Evolutionary conservation across 2,888 invertebrate species (phyloP).

Genomic region (Machimus rusticus): DNA sequence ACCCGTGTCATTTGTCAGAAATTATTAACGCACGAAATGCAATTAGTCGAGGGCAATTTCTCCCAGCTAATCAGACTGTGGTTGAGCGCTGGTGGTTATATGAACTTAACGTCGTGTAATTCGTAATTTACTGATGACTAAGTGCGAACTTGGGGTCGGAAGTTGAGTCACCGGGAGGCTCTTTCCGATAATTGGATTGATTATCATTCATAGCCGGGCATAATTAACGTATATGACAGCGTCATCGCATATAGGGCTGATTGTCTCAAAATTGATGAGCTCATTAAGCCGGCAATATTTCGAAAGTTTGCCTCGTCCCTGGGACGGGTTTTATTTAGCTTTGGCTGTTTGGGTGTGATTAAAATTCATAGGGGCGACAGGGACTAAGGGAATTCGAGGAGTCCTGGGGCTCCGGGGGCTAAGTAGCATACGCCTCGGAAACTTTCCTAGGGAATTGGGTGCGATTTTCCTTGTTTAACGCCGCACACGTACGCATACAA

Average conservation of each 20-base stretch:
- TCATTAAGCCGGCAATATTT: conserved; percentile 26
- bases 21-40: neutral
- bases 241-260: neutral
- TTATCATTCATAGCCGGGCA: conserved; percentile 25
- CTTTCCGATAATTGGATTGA: conserved; percentile 31
- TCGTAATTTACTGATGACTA: conserved; percentile 7
- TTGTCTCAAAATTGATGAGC: conserved; percentile 31
- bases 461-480: neutral
- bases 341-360: neutral
- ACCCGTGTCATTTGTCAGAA: neutral
- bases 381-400: neutral
- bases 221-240: conserved; percentile 12
- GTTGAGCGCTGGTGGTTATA: neutral
- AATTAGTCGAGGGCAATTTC: neutral
- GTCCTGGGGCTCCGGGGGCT: neutral
- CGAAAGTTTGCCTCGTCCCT: neutral
- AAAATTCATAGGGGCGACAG: neutral
- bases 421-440: neutral
- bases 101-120: neutral
- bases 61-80: conserved; percentile 2
- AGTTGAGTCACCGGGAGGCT: neutral
- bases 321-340: neutral
- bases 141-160: neutral
- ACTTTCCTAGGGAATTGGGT: neutral
- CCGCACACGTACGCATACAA: neutral